A percentile compares a stretch with the other conserved stretches of the same genome.
Conservation (phyloP, 2,797 vertebrate species). For the Spinibarbus caldwelli region DNA sequence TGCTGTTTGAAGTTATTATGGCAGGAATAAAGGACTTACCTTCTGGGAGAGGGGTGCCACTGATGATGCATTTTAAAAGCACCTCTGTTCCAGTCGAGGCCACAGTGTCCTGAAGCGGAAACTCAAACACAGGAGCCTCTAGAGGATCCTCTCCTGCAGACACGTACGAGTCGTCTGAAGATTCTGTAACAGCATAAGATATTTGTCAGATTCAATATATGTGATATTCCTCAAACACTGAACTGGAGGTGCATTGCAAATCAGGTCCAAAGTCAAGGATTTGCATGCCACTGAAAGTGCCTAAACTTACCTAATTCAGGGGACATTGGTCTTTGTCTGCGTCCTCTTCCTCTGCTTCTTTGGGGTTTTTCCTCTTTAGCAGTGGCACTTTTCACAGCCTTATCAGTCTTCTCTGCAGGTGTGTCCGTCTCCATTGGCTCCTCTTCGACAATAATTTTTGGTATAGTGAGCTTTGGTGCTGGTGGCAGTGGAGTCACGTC, state of each 20-base stretch:
- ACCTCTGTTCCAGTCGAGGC: slow-evolving; percentile 85
- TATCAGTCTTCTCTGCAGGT: slow-evolving; percentile 56
- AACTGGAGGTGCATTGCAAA: background rate
- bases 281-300: background rate
- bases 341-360: slow-evolving; percentile 87
- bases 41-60: slow-evolving; percentile 89
- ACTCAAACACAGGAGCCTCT: slow-evolving; percentile 94
- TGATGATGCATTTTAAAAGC: slow-evolving; percentile 90
- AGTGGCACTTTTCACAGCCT: slow-evolving; percentile 56
- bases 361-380: slow-evolving; percentile 70
- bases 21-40: slow-evolving; percentile 73
- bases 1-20: background rate
- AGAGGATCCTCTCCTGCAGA: slow-evolving; percentile 95
- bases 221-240: background rate
- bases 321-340: slow-evolving; percentile 86
- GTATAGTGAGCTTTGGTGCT: slow-evolving; percentile 70
- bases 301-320: slow-evolving; percentile 86
- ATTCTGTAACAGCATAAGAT: slow-evolving; percentile 81
- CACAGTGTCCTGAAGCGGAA: slow-evolving; percentile 84
- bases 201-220: slow-evolving; percentile 27
- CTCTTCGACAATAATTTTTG: slow-evolving; percentile 79
- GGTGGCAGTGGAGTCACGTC: slow-evolving; percentile 60
- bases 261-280: background rate
- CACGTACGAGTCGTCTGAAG: slow-evolving; percentile 95
- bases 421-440: slow-evolving; percentile 72